Evolutionary conservation across 2,888 invertebrate species (phyloP), one percentile per base, ranked within the genome.

Genomic region (Atrina japonica): DNA sequence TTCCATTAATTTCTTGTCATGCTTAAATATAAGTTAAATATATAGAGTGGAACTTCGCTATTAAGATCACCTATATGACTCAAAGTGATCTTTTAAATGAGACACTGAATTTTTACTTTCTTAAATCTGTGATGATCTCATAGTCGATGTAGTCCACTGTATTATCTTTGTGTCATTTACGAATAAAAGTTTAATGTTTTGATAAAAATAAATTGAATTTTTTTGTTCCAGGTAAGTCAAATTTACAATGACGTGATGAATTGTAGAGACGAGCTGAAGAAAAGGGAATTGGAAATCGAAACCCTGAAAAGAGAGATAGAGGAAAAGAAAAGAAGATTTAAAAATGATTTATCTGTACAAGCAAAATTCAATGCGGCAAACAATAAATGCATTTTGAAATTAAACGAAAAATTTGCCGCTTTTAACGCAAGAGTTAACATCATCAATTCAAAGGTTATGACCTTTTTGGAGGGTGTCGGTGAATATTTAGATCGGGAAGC

Each of bases 341-440:
- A 77, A 55, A 30, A 69, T 0, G 81, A 80, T 9, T 65, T 84
- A 6, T 74, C 71, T 11, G 81, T 76, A n/a, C 83, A 84, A 64
- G 70, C 79, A 7, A 74, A 79, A 30, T 84, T 83, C 61, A 83
- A 83, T 56, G 78, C 80, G 2, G 85, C 85, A 21, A 84, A 82
- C 55, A 82, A 80, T 60, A 76, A 63, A 41, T 80, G 82, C 16
- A 75, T 85, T 16, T 61, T 81, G 5, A 73, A 81, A 45, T 73
- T 84, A 0, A 75, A 72, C 27, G 78, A 82, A 50, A 76, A 78
- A 25, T 82, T 83, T 65, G 69, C 76, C 25, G 53, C 60, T 16
- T 78, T 84, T 49, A 81, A 81, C 58, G 74, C 66, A 27, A 77
- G 78, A n/a, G 71, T 84, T 18, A 66, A 59, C 40, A 21, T 50